Evolutionary conservation across 2,888 invertebrate genomes (phyloP).

Genomic region (Eristalis pertinax): DNA sequence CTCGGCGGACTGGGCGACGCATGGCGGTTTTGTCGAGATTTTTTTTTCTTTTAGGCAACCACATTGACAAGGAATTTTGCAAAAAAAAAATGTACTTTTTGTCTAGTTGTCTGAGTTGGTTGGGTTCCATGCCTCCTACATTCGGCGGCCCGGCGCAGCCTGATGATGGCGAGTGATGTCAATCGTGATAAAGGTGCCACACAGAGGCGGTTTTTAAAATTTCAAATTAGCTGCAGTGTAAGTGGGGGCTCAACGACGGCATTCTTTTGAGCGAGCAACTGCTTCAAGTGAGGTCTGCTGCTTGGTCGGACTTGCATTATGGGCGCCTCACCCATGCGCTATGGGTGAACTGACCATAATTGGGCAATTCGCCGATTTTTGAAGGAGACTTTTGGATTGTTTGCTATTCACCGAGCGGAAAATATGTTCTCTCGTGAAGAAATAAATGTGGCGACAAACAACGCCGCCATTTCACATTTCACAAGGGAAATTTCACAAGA

Average conservation of each 20-base stretch:
- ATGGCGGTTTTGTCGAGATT: constrained; percentile 11
- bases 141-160: not conserved
- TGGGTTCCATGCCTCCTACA: constrained; percentile 35
- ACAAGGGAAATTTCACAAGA: too few relatives aligned
- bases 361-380: constrained; percentile 12
- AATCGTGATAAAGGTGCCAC: constrained; percentile 1
- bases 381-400: not conserved
- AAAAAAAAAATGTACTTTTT: constrained; percentile 42
- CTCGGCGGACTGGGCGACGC: constrained; percentile 3
- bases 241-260: not conserved
- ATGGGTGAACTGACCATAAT: constrained; percentile 8
- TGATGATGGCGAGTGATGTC: not conserved
- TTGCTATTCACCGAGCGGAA: too few relatives aligned
- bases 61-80: constrained; percentile 58
- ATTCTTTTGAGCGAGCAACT: not conserved
- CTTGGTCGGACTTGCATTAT: not conserved
- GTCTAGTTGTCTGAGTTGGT: constrained; percentile 6
- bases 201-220: not conserved
- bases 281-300: not conserved
- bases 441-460: too few relatives aligned
- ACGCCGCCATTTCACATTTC: too few relatives aligned
- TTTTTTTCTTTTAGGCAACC: constrained; percentile 36
- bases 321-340: constrained; percentile 8
- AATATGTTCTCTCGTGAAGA: too few relatives aligned
- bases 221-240: not conserved